Base-by-base conservation (phyloP, 2,797 vertebrate genomes). In the Alcedo quadribrachys region DNA sequence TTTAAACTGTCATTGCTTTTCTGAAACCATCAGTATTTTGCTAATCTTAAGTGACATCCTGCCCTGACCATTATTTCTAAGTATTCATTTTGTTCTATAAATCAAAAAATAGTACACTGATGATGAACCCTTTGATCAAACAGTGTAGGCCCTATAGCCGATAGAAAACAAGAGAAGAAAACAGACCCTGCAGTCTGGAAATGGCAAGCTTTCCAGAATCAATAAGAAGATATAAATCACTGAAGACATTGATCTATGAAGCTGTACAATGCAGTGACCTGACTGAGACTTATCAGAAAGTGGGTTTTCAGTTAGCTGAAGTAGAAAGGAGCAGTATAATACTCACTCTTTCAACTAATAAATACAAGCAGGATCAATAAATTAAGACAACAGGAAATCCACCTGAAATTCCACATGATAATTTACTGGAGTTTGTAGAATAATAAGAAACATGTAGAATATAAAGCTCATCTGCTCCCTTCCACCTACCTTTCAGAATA, bases 211-310 rank as follows among this genome's bases (percentile, higher is more conserved):
- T 46, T 73, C 57, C 42, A 43, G 50, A 90, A 94, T 92, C 85
- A 75, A 85, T 88, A 83, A 30, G 58, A 82, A 78, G 62, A 79
- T 73, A 92, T 70, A 86, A 85, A 93, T 89, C 91, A 87, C 80
- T 51, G 17, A 43, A 68, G 88, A 94, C 90, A 77, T 8, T 93
- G 93, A 93, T 85, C 86, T 91, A 87, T 89, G 85, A 81, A 89
- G 87, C 79, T 85, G 45, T 30, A 87, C 65, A 46, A 78, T 27
- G 62, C 76, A 75, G 84, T 2, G 28, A 67, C 55, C 80, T 92
- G 69, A 86, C 33, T 71, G 62, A 91, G 74, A 92, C 87, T 63
- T 84, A 92, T 32, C 92, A 92, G 71, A 84, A 92, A 81, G 71
- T 69, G 82, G 40, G 55, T n/a, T 79, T 95, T 58, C 68, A 57